phyloP scores from a whole-genome alignment of 2,113 vertebrate species.

The Ornithorhynchus anatinus region DNA sequence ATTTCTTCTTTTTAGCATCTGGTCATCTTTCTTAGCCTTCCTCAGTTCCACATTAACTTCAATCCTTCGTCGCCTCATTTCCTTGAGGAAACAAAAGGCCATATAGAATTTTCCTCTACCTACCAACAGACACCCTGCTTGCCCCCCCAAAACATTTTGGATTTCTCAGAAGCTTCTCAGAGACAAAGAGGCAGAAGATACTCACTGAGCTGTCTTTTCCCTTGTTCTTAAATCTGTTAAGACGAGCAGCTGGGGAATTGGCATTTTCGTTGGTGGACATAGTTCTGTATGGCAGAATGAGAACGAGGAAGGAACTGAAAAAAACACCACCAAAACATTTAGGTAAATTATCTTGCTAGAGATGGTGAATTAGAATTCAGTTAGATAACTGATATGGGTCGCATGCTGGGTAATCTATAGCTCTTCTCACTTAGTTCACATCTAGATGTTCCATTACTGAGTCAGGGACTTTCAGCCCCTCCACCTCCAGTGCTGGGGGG shows the following conservation, averaged over 20 bases:
- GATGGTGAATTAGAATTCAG: too few species aligned
- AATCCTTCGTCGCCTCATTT: constrained; percentile 83
- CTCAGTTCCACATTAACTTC: constrained; percentile 90
- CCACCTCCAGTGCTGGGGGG: too few species aligned
- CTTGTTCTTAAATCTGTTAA: constrained; percentile 93
- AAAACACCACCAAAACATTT: too few species aligned
- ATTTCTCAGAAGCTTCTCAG: background rate
- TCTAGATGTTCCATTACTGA: too few species aligned
- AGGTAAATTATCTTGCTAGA: too few species aligned
- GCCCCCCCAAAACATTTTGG: background rate
- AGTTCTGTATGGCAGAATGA: constrained; percentile 30
- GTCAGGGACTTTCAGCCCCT: too few species aligned
- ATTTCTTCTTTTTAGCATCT: constrained; percentile 90
- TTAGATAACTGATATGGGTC: too few species aligned
- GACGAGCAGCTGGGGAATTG: constrained; percentile 67
- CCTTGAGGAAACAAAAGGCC: constrained; percentile 60
- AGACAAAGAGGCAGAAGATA: constrained; percentile 8
- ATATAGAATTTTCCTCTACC: constrained; percentile 22
- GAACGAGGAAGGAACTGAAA: background rate
- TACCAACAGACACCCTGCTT: background rate
- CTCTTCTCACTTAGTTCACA: too few species aligned
- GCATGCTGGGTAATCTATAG: too few species aligned
- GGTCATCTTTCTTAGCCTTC: constrained; percentile 92
- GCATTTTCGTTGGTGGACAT: constrained; percentile 85
- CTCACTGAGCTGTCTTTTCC: constrained; percentile 84